Evolutionary conservation across 2,113 vertebrate species (phyloP).

Genomic region (Myocastor coypus): DNA sequence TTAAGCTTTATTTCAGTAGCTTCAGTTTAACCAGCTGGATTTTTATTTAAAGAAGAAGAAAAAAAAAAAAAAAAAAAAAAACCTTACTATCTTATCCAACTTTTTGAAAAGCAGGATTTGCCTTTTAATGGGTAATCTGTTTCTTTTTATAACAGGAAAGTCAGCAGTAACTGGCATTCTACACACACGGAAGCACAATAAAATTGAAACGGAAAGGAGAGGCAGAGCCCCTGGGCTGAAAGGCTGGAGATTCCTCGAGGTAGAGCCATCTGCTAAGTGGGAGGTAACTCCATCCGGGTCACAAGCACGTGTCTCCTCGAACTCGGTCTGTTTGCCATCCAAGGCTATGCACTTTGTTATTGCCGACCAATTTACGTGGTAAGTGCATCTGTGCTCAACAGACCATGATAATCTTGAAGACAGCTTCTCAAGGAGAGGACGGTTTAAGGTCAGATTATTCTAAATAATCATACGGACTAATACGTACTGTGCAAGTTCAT

Average conservation of each 20-base stretch:
- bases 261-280: background rate
- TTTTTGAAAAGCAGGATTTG: constrained; percentile 63
- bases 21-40: constrained; percentile 66
- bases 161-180: constrained; percentile 31
- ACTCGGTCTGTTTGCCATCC: background rate
- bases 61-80: constrained; percentile 17
- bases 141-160: constrained; percentile 64
- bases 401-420: background rate
- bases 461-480: constrained; percentile 19
- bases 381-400: background rate
- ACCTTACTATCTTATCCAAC: constrained; percentile 42
- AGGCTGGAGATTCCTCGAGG: background rate
- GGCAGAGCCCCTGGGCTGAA: background rate
- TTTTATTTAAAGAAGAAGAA: constrained; percentile 59
- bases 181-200: constrained; percentile 1
- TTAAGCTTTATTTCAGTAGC: constrained; percentile 61
- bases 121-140: constrained; percentile 61
- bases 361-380: background rate
- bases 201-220: constrained; percentile 11
- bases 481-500: background rate
- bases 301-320: background rate
- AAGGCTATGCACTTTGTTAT: background rate
- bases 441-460: background rate
- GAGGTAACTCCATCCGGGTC: background rate
- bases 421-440: background rate